These are phyloP conservation scores for Trachythela sp. DNA, from an alignment of 64 coral and sea anemone genomes.

Conservation along the genomic window DNA sequence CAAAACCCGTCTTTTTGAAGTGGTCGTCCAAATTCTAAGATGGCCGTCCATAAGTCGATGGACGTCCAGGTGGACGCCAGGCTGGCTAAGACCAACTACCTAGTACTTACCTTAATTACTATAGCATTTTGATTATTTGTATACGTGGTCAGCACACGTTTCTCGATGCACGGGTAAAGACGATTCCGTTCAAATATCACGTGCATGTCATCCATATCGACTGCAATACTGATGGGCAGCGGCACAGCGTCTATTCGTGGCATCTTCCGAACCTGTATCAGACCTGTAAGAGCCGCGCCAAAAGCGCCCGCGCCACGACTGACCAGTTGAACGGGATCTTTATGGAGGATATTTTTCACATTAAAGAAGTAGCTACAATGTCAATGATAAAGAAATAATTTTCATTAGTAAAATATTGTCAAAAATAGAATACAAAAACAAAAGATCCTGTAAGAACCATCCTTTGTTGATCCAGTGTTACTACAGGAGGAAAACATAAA, in stretches of 20 bases:
- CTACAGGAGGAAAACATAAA: too few species aligned
- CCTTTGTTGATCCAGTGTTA: too few species aligned
- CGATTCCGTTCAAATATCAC: conserved; percentile 8
- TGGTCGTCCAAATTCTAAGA: too few species aligned
- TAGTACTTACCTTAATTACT: not conserved
- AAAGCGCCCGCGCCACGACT: not conserved
- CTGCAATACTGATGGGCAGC: conserved; percentile 1
- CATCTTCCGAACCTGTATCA: not conserved
- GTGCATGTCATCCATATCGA: conserved; percentile 1
- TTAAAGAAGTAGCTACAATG: not conserved
- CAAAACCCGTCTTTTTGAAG: too few species aligned
- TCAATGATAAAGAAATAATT: too few species aligned
- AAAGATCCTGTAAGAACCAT: too few species aligned
- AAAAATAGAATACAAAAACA: too few species aligned
- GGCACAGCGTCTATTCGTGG: not conserved
- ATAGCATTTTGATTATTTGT: not conserved
- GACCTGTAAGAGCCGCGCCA: not conserved
- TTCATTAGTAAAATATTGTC: too few species aligned
- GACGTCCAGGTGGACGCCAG: too few species aligned
- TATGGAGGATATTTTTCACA: not conserved
- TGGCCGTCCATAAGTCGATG: too few species aligned
- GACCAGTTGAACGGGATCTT: not conserved
- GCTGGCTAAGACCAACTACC: too few species aligned
- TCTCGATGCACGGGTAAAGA: not conserved
- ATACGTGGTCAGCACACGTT: not conserved